Percentiles rank a stretch among this genome's conserved stretches.
These are phyloP conservation scores for Eilema depressum DNA, from an alignment of 2,888 invertebrate species.

Conservation along the genomic window DNA sequence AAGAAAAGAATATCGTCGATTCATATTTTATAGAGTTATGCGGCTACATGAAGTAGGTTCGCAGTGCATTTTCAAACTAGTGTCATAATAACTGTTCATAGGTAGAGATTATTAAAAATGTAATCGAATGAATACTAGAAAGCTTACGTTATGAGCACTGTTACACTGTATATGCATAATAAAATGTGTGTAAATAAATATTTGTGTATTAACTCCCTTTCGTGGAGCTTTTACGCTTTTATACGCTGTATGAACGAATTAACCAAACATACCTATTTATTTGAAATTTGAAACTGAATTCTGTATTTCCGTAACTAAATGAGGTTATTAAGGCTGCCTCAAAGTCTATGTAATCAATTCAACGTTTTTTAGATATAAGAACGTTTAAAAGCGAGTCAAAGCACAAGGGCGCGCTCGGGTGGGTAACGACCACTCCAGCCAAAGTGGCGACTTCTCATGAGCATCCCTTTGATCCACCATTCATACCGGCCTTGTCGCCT, in stretches of 20 bases:
- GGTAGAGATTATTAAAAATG: too few relatives aligned
- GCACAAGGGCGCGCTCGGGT: constrained; percentile 62
- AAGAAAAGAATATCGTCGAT: too few relatives aligned
- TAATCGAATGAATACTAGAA: neutral
- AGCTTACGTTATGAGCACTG: neutral
- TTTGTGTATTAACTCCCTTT: too few relatives aligned
- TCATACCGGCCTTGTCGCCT: constrained; percentile 67
- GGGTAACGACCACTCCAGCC: constrained; percentile 70
- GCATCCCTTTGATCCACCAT: constrained; percentile 80
- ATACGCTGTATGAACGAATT: neutral
- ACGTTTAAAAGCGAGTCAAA: constrained; percentile 68
- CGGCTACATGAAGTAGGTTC: too few relatives aligned
- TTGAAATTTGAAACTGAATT: neutral
- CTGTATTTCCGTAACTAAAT: constrained; percentile 22
- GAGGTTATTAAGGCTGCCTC: constrained; percentile 30
- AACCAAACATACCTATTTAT: neutral
- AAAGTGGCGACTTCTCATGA: constrained; percentile 72
- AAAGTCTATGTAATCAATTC: constrained; percentile 52
- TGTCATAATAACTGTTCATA: too few relatives aligned
- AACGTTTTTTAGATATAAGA: constrained; percentile 60
- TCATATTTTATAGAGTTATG: too few relatives aligned
- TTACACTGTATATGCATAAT: neutral
- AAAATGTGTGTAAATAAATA: too few relatives aligned
- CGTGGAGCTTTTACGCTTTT: too few relatives aligned
- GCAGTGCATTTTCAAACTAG: too few relatives aligned